These are phyloP conservation scores for Larimichthys polyactis DNA, from an alignment of 2,113 vertebrate species.

Conservation along the genomic window DNA sequence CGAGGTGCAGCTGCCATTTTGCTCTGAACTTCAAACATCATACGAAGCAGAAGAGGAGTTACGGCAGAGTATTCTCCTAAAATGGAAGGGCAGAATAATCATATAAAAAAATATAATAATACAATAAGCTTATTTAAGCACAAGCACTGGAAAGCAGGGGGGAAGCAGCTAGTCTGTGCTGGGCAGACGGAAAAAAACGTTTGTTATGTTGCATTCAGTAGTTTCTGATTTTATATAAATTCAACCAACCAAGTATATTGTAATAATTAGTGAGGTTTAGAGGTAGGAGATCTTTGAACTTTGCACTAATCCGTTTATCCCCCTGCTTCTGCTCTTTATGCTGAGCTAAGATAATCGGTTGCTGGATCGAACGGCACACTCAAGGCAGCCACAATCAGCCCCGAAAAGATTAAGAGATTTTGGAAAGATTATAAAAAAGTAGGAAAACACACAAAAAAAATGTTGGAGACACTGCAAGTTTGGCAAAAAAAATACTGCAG, in stretches of 20 bases:
- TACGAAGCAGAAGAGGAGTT: not conserved
- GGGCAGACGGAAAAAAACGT: not conserved
- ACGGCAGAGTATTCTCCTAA: not conserved
- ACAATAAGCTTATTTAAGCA: not conserved
- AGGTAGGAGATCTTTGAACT: not conserved
- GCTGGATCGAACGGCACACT: too few species aligned
- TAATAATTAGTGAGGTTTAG: not conserved
- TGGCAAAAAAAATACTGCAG: not conserved
- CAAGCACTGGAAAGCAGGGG: not conserved
- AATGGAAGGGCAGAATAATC: not conserved
- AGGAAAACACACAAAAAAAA: not conserved
- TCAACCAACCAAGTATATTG: not conserved
- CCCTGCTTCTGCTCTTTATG: too few species aligned
- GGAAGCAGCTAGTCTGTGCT: not conserved
- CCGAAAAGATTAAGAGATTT: not conserved
- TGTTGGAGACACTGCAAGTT: not conserved
- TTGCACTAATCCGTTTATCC: not conserved
- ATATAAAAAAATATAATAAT: not conserved
- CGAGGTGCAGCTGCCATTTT: not conserved
- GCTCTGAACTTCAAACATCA: not conserved
- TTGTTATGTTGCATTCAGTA: not conserved
- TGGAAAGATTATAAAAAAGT: not conserved
- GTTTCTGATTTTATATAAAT: not conserved
- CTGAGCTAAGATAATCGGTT: not conserved
- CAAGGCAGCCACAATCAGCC: not conserved